These are phyloP conservation scores for Calyptomena viridis DNA, from an alignment of 2,113 vertebrate species.

Conservation along the genomic window DNA sequence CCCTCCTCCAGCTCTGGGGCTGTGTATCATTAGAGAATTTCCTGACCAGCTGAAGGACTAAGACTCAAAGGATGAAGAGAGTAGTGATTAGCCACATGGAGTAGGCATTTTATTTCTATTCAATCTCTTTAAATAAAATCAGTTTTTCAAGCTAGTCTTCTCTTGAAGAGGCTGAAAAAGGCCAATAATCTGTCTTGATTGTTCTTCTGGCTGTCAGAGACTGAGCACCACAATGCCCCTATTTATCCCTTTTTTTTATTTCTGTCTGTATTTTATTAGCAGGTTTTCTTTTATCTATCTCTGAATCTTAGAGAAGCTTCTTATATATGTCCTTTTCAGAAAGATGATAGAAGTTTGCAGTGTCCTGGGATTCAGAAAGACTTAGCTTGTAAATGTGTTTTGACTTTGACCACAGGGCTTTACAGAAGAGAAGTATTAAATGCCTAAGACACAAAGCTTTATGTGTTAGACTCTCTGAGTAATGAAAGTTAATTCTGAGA, in stretches of 20 bases:
- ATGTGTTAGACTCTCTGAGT: neutral
- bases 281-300: neutral
- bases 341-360: neutral
- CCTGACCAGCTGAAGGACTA: neutral
- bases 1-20: neutral
- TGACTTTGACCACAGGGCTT: neutral
- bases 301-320: neutral
- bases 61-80: neutral
- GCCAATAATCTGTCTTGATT: neutral
- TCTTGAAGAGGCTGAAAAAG: slow-evolving; percentile 4
- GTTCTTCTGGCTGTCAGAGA: neutral
- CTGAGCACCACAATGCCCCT: neutral
- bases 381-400: neutral
- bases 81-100: neutral
- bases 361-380: neutral
- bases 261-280: neutral
- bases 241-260: neutral
- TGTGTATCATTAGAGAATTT: neutral
- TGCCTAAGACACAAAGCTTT: neutral
- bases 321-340: neutral
- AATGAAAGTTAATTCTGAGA: neutral
- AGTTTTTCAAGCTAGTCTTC: neutral
- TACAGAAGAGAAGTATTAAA: neutral
- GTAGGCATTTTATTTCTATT: slow-evolving; percentile 8
- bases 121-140: neutral